Conservation (phyloP, 2,113 vertebrate species). For the Saccopteryx bilineata region DNA sequence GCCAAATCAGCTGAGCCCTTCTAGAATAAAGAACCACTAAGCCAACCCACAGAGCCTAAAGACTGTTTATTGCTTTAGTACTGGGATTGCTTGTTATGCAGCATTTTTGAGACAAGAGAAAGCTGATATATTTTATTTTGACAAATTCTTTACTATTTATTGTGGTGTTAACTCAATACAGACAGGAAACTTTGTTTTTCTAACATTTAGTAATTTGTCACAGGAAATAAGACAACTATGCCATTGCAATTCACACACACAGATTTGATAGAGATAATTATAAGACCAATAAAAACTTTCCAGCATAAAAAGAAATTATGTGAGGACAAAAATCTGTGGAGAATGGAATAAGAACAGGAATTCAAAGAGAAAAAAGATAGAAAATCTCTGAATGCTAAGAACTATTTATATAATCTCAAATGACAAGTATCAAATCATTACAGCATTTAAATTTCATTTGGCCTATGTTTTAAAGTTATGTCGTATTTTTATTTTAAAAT, state of each 20-base stretch:
- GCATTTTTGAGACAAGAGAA: neutral
- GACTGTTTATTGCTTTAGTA: neutral
- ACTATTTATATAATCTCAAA: neutral
- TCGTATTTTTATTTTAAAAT: conserved; percentile 6
- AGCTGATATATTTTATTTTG: neutral
- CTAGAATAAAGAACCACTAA: neutral
- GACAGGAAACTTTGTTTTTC: neutral
- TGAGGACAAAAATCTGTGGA: neutral
- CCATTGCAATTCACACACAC: neutral
- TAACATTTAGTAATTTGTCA: conserved; percentile 19
- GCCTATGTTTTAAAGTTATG: neutral
- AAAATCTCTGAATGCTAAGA: neutral
- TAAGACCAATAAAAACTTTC: conserved; percentile 17
- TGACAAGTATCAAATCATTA: neutral
- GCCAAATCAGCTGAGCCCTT: neutral
- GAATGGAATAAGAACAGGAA: neutral
- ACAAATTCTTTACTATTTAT: neutral
- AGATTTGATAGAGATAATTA: neutral
- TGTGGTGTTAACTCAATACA: neutral
- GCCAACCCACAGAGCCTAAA: neutral
- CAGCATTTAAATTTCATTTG: neutral
- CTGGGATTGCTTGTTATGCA: neutral
- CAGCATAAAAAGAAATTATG: neutral
- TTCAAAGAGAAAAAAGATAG: neutral
- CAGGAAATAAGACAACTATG: conserved; percentile 33